phyloP scores from a whole-genome alignment of 2,888 invertebrate genomes.

The Vandiemenella viatica region DNA sequence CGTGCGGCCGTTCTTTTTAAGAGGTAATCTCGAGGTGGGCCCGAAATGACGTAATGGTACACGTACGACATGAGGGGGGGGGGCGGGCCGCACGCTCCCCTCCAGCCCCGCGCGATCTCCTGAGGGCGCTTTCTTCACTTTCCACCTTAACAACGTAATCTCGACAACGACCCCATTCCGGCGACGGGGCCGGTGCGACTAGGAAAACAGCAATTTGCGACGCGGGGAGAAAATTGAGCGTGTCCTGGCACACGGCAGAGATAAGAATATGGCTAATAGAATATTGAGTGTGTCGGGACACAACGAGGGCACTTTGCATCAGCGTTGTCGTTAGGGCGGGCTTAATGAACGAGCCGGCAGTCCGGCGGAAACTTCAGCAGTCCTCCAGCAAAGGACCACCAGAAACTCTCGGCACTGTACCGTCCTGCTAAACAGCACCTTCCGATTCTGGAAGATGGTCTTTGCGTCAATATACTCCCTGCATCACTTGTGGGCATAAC shows the following conservation, averaged over 20 bases:
- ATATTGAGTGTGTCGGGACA: no score
- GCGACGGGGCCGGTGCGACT: background rate
- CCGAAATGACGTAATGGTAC: constrained; percentile 9
- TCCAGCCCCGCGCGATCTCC: no score
- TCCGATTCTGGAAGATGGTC: no score
- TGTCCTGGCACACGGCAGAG: background rate
- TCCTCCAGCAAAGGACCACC: no score
- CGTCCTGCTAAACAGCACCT: no score
- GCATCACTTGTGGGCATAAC: no score
- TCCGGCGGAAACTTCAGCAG: no score
- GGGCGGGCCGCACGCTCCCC: background rate
- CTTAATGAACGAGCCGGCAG: no score
- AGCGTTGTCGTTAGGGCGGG: no score
- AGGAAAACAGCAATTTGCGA: constrained; percentile 4
- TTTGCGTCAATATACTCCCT: no score
- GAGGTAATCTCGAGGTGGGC: constrained; percentile 3
- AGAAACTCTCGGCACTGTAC: no score
- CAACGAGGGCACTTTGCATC: no score
- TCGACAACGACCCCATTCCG: constrained; percentile 11
- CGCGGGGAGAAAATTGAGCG: constrained; percentile 1
- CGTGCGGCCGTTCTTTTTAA: constrained; percentile 8
- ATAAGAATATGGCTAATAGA: background rate
- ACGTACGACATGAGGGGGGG: constrained; percentile 7
- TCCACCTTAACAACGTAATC: constrained; percentile 12
- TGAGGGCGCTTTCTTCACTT: background rate